These are phyloP conservation scores for Siniperca undulata DNA, from an alignment of 2,797 vertebrate species.

Conservation along the genomic window DNA sequence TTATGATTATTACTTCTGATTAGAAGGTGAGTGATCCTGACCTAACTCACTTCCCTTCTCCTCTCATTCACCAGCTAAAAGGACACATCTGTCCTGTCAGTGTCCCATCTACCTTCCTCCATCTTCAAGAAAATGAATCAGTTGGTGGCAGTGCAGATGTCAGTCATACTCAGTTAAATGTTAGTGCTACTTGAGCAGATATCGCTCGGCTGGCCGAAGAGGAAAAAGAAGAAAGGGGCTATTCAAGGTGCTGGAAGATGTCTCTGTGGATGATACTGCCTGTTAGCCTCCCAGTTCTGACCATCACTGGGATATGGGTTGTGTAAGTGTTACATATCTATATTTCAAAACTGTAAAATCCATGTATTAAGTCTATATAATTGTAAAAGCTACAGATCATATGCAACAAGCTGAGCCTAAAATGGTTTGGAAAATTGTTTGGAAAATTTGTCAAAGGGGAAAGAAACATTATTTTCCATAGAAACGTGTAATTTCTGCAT, in stretches of 20 bases:
- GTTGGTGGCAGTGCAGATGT: conserved; percentile 55
- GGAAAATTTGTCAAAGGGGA: background rate
- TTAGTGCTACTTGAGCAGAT: conserved; percentile 79
- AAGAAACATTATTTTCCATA: background rate
- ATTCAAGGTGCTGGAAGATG: conserved; percentile 80
- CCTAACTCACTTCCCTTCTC: conserved; percentile 4
- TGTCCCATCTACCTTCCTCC: conserved; percentile 35
- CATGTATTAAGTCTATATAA: background rate
- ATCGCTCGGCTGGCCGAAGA: conserved; percentile 83
- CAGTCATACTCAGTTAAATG: conserved; percentile 81
- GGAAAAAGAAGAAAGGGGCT: conserved; percentile 80
- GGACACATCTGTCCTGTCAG: conserved; percentile 48
- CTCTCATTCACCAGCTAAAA: conserved; percentile 47
- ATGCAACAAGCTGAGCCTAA: background rate
- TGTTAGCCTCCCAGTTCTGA: conserved; percentile 89
- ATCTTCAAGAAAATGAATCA: conserved; percentile 53
- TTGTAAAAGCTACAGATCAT: background rate
- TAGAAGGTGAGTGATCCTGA: conserved; percentile 14
- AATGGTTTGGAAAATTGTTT: background rate
- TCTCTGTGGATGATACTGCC: conserved; percentile 92
- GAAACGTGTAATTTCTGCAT: background rate
- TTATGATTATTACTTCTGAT: conserved; percentile 17
- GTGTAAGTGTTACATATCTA: conserved; percentile 86
- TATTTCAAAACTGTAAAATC: background rate
- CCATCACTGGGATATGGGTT: conserved; percentile 94